Base-by-base conservation (phyloP, 2,888 invertebrate genomes). In the Chirona hameri region DNA sequence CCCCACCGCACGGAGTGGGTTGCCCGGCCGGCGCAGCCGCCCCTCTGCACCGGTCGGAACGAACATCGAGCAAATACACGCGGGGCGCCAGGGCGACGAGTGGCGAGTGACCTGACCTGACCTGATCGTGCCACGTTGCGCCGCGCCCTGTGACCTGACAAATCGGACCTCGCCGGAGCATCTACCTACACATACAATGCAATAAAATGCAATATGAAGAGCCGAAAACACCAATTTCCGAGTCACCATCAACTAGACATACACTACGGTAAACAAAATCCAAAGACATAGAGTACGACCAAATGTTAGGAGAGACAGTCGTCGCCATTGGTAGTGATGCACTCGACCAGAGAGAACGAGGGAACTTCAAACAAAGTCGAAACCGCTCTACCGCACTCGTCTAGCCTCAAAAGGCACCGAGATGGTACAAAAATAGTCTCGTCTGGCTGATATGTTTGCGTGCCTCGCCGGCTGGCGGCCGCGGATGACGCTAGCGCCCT, bases 371-470 rank as follows among this genome's bases (percentile, higher is more conserved):
- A 31, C 31, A 29, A 72, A 72, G 31, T 31, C 76, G 39, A 9
- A 29, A 5, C 76, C 46, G 76, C 76, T n/a, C 76, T 52, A 52
- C 76, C 76, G 39, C 39, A 24, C 39, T 76, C 76, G 39, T 52
- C 76, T 76, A 76, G 76, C 76, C 76, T 52, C 27, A 76, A 52
- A 76, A 76, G 76, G 76, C 76, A 76, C 76, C 46, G 46, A 76
- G 76, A 76, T 76, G 76, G 76, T 46, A 76, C 76, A 76, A 76
- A 76, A 76, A 76, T 76, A 76, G 76, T 48, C 39, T 29, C n/a
- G 76, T 76, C 76, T 39, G 76, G 15, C 31, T 76, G 76, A 76
- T 76, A 76, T 76, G 76, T 76, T 76, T 21, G 4, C 76, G 76
- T 18, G 31, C n/a, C 18, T 29, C 39, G 9, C 39, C 31, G 31